These are phyloP conservation scores for Ochropleura leucogaster DNA, from an alignment of 2,888 invertebrate species.

Conservation along the genomic window DNA sequence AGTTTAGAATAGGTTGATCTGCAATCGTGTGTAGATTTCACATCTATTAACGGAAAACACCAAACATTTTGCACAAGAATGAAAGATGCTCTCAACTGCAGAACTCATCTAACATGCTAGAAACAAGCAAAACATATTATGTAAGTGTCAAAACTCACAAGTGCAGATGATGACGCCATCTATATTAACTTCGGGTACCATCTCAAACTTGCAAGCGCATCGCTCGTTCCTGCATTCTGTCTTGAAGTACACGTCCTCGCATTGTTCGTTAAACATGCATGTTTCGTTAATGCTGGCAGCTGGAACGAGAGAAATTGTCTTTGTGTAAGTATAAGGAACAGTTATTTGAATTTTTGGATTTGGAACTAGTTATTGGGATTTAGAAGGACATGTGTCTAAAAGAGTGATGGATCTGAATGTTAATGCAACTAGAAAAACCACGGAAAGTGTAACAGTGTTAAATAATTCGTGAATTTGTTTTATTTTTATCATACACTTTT, in stretches of 20 bases:
- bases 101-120: slow-evolving; percentile 9
- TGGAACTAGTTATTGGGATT: too few species aligned
- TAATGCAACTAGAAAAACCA: too few species aligned
- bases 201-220: slow-evolving; percentile 95
- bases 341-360: too few species aligned
- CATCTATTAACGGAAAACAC: background rate
- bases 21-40: background rate
- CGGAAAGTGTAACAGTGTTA: too few species aligned
- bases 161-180: slow-evolving; percentile 94
- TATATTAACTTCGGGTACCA: slow-evolving; percentile 92
- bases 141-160: slow-evolving; percentile 88
- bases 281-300: slow-evolving; percentile 95
- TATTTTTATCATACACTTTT: too few species aligned
- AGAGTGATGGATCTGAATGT: too few species aligned
- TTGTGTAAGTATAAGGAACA: too few species aligned
- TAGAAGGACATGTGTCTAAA: too few species aligned
- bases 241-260: slow-evolving; percentile 93
- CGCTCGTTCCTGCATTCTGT: slow-evolving; percentile 95
- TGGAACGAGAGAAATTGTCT: slow-evolving; percentile 82
- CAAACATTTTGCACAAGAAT: background rate
- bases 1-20: too few species aligned
- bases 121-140: slow-evolving; percentile 5
- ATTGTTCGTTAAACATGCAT: slow-evolving; percentile 96
- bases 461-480: too few species aligned
- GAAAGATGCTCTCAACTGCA: background rate